A percentile compares a stretch with the other conserved stretches of the same genome.
Evolutionary conservation across 2,113 vertebrate genomes (phyloP).

Genomic region (Rhabdomys dilectus): DNA sequence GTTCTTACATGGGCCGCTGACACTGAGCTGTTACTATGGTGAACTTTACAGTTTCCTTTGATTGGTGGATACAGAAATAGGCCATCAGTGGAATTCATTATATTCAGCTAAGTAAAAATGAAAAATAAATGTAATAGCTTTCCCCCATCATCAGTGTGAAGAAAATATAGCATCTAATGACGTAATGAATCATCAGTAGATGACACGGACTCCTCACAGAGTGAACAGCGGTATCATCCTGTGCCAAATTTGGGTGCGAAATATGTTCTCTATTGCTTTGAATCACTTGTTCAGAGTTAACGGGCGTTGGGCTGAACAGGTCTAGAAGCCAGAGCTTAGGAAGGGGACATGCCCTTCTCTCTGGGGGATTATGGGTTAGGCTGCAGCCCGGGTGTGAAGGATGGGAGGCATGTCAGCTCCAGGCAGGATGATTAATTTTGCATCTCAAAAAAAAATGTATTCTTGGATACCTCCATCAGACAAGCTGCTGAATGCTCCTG

Average conservation of each 20-base stretch:
- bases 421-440: neutral
- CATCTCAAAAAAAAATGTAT: neutral
- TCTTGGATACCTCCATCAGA: neutral
- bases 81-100: conserved; percentile 73
- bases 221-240: neutral
- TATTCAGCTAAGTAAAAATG: conserved; percentile 55
- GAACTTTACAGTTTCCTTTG: conserved; percentile 69
- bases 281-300: conserved; percentile 9
- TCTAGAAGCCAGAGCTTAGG: neutral
- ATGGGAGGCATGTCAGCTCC: neutral
- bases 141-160: neutral
- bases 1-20: conserved; percentile 61
- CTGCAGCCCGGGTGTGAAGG: neutral
- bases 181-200: conserved; percentile 23
- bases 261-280: conserved; percentile 1
- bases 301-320: neutral
- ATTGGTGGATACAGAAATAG: conserved; percentile 77
- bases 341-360: neutral
- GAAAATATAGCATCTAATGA: conserved; percentile 66
- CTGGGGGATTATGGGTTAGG: neutral
- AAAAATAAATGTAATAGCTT: conserved; percentile 64
- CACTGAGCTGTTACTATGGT: conserved; percentile 73
- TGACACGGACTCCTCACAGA: conserved; percentile 3
- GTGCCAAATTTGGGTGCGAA: conserved; percentile 58
- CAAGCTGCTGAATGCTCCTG: neutral